Base-by-base conservation (phyloP, 2,888 invertebrate species). In the Cryptocephalus primarius region DNA sequence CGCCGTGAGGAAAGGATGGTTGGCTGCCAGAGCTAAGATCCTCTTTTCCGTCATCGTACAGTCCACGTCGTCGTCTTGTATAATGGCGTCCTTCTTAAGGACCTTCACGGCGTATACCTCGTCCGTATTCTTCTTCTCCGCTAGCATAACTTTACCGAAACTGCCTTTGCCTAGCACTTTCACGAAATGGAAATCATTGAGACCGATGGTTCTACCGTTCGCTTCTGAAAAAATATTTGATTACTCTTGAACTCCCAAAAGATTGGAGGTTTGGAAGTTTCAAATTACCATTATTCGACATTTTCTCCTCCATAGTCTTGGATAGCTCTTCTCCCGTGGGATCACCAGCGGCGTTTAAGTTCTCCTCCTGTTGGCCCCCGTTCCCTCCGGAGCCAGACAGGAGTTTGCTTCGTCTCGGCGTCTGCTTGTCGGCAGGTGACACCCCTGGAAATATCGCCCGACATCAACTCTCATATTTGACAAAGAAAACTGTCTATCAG, bases 131-230 rank as follows among this genome's bases (percentile, higher is more conserved):
- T 88, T 91, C 68, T 85, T 85, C 73, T 97, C 96, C 0, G 96
- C 96, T 50, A 97, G 74, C 93, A 97, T 94, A 44, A 97, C 96
- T 79, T 96, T 99, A 48, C 97, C 97, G 72, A 99, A 99, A 66
- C 95, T 95, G 44, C 97, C 97, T 74, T 99, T 99, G 53, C 97
- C 97, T 52, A 99, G 79, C 59, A 99, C 97, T 78, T 99, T 99
- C 67, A 97, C 91, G 73, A 99, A 97, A 68, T 83, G 82, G 73
- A 97, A 99, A 75, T 97, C 94, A 46, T 84, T 80, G 55, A 92
- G 76, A 51, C 82, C 77, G 57, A 87, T 78, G 69, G 84, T 85
- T 42, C 55, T 55, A 40, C 57, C 59, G 32, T 55, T 53, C 9
- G 40, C 49, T 33, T 50, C 52, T 31, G 9, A 11, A 42, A 9